These are phyloP conservation scores for Diceros bicornis DNA, from an alignment of 2,797 vertebrate species.

Conservation along the genomic window DNA sequence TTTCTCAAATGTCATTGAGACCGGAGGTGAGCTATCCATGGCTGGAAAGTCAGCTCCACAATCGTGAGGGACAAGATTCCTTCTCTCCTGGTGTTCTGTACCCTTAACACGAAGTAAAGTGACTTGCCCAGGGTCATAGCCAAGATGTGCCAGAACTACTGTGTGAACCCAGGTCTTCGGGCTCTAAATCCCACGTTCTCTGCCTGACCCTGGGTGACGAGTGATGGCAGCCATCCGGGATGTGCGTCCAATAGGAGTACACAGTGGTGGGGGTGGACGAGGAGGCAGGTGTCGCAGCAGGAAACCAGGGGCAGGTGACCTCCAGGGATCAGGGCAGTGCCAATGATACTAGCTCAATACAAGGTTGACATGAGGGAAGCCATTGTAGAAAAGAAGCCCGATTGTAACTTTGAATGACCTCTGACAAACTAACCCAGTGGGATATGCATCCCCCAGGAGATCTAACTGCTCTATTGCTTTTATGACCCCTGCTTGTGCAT, in stretches of 20 bases:
- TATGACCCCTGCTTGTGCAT: too few species aligned
- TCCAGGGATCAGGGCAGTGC: background rate
- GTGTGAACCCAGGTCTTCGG: background rate
- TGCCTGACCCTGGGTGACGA: background rate
- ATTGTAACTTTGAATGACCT: too few species aligned
- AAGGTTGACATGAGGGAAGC: too few species aligned
- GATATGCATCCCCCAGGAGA: too few species aligned
- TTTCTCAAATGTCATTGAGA: background rate
- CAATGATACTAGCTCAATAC: too few species aligned
- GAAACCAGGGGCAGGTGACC: background rate
- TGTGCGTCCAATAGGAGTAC: accelerated
- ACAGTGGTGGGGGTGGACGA: too few species aligned
- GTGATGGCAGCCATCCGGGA: background rate
- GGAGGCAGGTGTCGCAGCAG: background rate
- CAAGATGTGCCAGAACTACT: background rate
- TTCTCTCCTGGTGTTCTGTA: background rate
- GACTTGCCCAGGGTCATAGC: background rate
- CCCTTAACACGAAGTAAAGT: background rate
- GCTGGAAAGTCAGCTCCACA: too few species aligned
- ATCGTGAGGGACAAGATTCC: background rate
- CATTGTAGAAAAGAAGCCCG: too few species aligned
- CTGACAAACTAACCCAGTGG: too few species aligned
- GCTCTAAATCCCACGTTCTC: background rate
- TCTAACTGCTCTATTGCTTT: too few species aligned
- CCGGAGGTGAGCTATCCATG: background rate